A percentile compares a stretch with the other conserved stretches of the same genome.
These are phyloP conservation scores for Acrocephalus scirpaceus DNA, from an alignment of 2,797 vertebrate species.

Conservation along the genomic window DNA sequence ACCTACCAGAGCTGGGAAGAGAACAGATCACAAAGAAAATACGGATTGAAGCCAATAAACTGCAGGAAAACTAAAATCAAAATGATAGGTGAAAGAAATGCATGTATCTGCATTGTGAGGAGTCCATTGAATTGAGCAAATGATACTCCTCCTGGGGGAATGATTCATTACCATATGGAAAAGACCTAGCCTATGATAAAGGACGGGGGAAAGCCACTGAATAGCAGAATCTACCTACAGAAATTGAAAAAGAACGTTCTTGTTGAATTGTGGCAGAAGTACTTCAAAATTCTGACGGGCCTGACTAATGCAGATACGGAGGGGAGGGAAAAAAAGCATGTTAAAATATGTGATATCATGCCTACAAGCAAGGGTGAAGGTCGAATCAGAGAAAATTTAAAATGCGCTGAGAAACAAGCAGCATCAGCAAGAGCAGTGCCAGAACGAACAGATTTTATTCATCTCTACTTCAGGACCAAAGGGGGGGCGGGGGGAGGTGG, in stretches of 20 bases:
- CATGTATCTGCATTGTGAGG: constrained; percentile 48
- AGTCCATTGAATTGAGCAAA: constrained; percentile 48
- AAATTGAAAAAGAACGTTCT: constrained; percentile 38
- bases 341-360: constrained; percentile 37
- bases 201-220: not conserved
- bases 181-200: constrained; percentile 41
- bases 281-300: constrained; percentile 16
- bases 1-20: not conserved
- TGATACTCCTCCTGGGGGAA: constrained; percentile 47
- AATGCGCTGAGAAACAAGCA: constrained; percentile 35
- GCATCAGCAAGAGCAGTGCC: constrained; percentile 44
- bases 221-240: constrained; percentile 35
- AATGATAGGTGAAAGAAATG: constrained; percentile 51
- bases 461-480: constrained; percentile 40
- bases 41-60: constrained; percentile 24
- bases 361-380: constrained; percentile 55
- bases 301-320: not conserved
- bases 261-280: constrained; percentile 30
- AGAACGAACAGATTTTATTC: constrained; percentile 48
- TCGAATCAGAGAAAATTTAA: constrained; percentile 60
- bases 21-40: constrained; percentile 31
- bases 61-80: constrained; percentile 49
- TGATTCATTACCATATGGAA: constrained; percentile 59
- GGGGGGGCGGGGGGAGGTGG: accelerated
- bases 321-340: not conserved